phyloP scores from a whole-genome alignment of 2,888 invertebrate species.

The Schizotus pectinicornis region DNA sequence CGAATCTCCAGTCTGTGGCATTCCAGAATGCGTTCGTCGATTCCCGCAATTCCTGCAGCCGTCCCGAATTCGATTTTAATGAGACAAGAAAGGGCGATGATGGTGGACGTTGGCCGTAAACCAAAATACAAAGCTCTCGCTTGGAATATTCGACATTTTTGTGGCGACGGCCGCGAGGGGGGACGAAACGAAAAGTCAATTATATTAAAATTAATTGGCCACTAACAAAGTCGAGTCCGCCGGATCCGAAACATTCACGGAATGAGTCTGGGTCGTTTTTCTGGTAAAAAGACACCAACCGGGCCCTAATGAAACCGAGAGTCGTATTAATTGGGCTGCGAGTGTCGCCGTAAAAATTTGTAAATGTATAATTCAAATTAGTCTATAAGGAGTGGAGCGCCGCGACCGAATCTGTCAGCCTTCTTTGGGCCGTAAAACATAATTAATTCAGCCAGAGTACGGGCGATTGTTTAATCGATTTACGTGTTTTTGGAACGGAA shows the following conservation, averaged over 20 bases:
- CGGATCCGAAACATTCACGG: slow-evolving; percentile 36
- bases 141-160: slow-evolving; percentile 38
- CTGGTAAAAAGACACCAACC: slow-evolving; percentile 22
- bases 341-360: slow-evolving; percentile 21
- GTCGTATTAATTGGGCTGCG: slow-evolving; percentile 34
- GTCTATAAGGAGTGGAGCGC: not conserved
- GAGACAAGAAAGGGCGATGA: too few species aligned
- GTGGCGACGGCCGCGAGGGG: slow-evolving; percentile 26
- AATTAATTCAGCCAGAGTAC: too few species aligned
- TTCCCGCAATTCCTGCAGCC: too few species aligned
- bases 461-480: too few species aligned
- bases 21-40: too few species aligned
- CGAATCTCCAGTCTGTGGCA: too few species aligned
- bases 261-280: slow-evolving; percentile 37
- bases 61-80: too few species aligned
- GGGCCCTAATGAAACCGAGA: slow-evolving; percentile 42
- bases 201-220: slow-evolving; percentile 55
- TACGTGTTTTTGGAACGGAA: too few species aligned
- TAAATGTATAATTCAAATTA: slow-evolving; percentile 19
- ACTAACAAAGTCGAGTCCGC: slow-evolving; percentile 43
- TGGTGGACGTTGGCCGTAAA: too few species aligned
- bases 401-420: too few species aligned
- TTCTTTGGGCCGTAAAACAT: too few species aligned
- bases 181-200: slow-evolving; percentile 49
- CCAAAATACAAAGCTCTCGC: not conserved